Evolutionary conservation across 35 echinoderm and acorn worm species (phyloP).

Genomic region (Patiria miniata): DNA sequence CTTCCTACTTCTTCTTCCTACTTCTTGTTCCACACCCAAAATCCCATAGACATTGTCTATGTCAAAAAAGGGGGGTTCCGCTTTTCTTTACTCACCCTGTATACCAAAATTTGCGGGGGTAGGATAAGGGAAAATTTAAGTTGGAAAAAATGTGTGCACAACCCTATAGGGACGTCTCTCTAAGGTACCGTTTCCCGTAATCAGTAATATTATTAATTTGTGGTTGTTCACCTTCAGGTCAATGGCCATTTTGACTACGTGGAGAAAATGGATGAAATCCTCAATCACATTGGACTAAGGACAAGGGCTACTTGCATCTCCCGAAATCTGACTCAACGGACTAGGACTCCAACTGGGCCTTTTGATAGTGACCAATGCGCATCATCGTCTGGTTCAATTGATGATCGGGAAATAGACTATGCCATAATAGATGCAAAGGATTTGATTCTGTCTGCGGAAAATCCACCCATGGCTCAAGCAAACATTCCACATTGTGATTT

Average conservation of each 20-base stretch:
- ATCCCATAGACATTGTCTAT: too few species aligned
- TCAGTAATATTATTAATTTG: not conserved
- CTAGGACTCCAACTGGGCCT: not conserved
- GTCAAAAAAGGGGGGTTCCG: too few species aligned
- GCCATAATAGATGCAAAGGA: conserved; percentile 1
- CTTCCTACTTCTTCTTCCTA: too few species aligned
- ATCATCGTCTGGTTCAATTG: not conserved
- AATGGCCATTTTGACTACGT: conserved; percentile 94
- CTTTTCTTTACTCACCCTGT: too few species aligned
- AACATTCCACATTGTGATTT: not conserved
- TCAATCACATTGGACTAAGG: conserved; percentile 72
- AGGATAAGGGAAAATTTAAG: too few species aligned
- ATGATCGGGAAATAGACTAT: not conserved
- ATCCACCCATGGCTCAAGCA: not conserved
- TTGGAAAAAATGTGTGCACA: too few species aligned
- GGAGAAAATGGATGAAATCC: conserved; percentile 85
- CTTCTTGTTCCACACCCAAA: too few species aligned
- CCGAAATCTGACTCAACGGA: not conserved
- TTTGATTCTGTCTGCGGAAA: not conserved
- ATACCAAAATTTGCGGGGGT: too few species aligned
- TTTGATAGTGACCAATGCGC: not conserved
- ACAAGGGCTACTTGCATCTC: conserved; percentile 27
- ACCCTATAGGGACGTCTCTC: not conserved
- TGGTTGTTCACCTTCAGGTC: conserved; percentile 49
- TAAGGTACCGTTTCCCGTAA: not conserved